Base-by-base conservation (phyloP, 2,888 invertebrate genomes). In the Augochlorella aurata region DNA sequence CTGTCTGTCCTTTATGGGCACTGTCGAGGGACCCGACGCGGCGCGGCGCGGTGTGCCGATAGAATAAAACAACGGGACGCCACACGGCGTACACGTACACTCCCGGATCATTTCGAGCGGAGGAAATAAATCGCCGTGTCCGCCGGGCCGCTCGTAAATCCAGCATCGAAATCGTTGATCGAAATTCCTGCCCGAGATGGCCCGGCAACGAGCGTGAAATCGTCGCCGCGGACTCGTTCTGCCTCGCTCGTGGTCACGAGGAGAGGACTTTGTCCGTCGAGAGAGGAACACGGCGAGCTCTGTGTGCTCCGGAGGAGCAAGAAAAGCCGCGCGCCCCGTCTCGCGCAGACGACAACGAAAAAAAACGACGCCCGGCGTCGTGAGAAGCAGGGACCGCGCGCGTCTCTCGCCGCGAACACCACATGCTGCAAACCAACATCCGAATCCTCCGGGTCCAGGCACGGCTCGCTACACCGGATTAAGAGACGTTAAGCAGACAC, bases 21-120 rank as follows among this genome's bases (percentile, higher is more conserved):
- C 63, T 45, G 45, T 52, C 65, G 61, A 58, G 69, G 21, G 38
- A 58, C 21, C 24, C 24, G 54, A 12, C 21, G 21, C 12, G 21
- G 21, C 54, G 54, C 21, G 54, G 21, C 21, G 54, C 54, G 12
- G 24, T 5, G 54, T 12, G 14, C 12, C 69, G 78, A 29, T 66
- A 52, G 75, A 83, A 83, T 79, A 76, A 83, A 83, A 75, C 73
- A 58, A 65, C 79, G 63, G 61, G 78, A 66, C 79, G 54, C 67
- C 74, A 63, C 38, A 45, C 61, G 63, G 24, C 58, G 52, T 71
- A 78, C 75, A 47, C 44, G 76, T 38, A 72, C 78, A 12, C 54
- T 58, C 50, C 50, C 47, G 66, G 61, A 74, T 78, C 52, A 67
- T 81, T 77, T 81, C 83, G 77, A 58, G 74, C 74, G 67, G 54